Conservation (phyloP, 2,888 invertebrate genomes). For the Nebria salina region DNA sequence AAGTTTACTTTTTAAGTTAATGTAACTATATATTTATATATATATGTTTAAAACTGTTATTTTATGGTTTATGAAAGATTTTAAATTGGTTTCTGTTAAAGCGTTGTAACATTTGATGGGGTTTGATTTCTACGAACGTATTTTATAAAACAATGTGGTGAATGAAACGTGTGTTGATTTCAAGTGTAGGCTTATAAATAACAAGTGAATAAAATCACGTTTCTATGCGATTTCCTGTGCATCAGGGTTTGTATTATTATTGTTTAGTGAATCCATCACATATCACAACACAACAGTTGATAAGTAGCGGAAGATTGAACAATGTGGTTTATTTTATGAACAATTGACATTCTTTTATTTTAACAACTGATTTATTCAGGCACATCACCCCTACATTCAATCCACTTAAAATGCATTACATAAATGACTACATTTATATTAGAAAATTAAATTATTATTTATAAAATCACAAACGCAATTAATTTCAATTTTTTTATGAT, state of each 20-base stretch:
- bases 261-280: background rate
- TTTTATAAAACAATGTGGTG: background rate
- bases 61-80: background rate
- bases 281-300: background rate
- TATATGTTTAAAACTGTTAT: background rate
- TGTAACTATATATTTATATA: background rate
- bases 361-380: background rate
- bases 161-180: background rate
- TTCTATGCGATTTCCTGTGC: background rate
- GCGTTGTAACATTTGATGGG: background rate
- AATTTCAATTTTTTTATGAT: background rate
- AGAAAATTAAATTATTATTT: too few relatives aligned
- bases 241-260: background rate
- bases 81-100: background rate
- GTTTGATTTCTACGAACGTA: background rate
- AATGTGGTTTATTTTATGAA: background rate
- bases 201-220: background rate
- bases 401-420: background rate
- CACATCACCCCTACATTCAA: background rate
- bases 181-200: background rate
- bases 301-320: background rate
- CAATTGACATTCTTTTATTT: slow-evolving; percentile 1
- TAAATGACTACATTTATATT: background rate
- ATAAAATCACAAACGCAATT: background rate
- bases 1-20: too few relatives aligned